These are phyloP conservation scores for Rhinogobio ventralis DNA, from an alignment of 2,797 vertebrate species.

Conservation along the genomic window DNA sequence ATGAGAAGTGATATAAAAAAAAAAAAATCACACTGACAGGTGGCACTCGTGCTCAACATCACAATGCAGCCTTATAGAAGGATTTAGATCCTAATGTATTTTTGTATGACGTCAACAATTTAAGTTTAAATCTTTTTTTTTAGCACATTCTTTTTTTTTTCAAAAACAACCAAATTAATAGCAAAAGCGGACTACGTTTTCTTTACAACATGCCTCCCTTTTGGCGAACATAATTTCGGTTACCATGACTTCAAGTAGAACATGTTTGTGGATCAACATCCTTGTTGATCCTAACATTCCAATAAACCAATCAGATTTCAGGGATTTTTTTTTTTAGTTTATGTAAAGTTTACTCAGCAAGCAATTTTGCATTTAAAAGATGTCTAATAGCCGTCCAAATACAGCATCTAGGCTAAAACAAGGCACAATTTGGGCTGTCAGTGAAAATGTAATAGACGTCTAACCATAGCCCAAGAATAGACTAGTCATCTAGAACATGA, in stretches of 20 bases:
- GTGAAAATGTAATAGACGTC: no score
- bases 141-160: background rate
- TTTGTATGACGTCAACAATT: no score
- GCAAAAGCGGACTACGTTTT: background rate
- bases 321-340: no score
- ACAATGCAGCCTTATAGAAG: background rate
- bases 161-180: background rate
- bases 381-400: no score
- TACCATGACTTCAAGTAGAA: background rate
- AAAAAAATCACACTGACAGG: background rate
- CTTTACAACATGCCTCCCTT: background rate
- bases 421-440: no score
- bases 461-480: no score
- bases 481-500: no score
- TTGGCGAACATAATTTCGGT: background rate
- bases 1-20: background rate
- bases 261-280: background rate
- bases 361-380: no score
- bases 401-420: no score
- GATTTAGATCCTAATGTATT: background rate
- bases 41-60: background rate
- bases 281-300: background rate
- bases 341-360: no score
- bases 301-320: background rate
- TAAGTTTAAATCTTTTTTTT: background rate